Evolutionary conservation across 2,888 invertebrate species (phyloP).

Genomic region (Diarsia brunnea): DNA sequence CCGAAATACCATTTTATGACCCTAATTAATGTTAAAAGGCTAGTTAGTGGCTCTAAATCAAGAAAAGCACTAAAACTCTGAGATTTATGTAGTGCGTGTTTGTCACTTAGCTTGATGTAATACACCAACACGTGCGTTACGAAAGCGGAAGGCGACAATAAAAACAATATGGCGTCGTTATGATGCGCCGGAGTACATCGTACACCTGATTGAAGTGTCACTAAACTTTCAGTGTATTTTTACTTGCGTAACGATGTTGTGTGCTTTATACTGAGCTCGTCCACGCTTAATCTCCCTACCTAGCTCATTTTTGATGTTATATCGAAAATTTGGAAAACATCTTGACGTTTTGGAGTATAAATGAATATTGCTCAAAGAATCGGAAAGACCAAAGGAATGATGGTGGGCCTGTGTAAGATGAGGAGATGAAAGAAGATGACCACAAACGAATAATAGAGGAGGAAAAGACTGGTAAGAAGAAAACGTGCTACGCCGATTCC

Average conservation of each 20-base stretch:
- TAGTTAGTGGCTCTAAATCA: slow-evolving; percentile 31
- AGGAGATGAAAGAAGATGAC: background rate
- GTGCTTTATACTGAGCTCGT: background rate
- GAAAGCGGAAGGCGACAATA: slow-evolving; percentile 81
- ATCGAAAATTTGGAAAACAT: background rate
- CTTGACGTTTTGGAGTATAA: background rate
- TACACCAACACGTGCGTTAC: slow-evolving; percentile 72
- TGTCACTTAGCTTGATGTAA: slow-evolving; percentile 68
- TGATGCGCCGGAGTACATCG: slow-evolving; percentile 70
- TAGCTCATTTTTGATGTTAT: background rate
- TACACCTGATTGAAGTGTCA: slow-evolving; percentile 75
- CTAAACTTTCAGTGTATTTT: slow-evolving; percentile 69
- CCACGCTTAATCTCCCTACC: background rate
- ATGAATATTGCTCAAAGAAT: background rate
- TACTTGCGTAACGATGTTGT: slow-evolving; percentile 55
- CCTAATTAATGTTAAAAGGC: slow-evolving; percentile 15
- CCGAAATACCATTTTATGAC: slow-evolving; percentile 18
- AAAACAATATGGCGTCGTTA: slow-evolving; percentile 77
- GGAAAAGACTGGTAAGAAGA: background rate
- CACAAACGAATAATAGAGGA: background rate
- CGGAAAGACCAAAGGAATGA: background rate
- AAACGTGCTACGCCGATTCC: background rate
- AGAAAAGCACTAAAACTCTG: slow-evolving; percentile 28
- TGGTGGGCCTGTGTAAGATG: background rate
- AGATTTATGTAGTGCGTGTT: slow-evolving; percentile 48